Evolutionary conservation across 2,113 vertebrate genomes (phyloP).

Genomic region (Phalacrocorax brasilianus): DNA sequence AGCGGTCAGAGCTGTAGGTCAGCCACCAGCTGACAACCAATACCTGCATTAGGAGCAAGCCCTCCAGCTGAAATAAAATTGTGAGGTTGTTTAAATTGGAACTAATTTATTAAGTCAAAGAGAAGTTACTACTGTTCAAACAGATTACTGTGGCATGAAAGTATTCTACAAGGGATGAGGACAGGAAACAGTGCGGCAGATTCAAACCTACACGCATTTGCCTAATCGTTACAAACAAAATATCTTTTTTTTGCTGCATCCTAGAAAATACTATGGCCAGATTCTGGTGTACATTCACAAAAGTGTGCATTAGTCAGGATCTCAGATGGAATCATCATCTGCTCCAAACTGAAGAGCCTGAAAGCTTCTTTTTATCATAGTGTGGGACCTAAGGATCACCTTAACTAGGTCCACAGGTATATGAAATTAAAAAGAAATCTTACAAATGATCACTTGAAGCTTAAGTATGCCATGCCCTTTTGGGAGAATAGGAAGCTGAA

Average conservation of each 20-base stretch:
- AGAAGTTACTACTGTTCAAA: background rate
- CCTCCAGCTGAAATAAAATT: background rate
- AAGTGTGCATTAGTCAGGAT: background rate
- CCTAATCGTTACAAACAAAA: background rate
- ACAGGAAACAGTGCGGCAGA: background rate
- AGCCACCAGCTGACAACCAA: background rate
- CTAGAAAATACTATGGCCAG: background rate
- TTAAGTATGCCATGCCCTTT: background rate
- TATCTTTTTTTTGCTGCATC: background rate
- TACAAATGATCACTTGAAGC: background rate
- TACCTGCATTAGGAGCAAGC: background rate
- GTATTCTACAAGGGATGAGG: background rate
- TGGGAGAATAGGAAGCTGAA: background rate
- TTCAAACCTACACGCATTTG: background rate
- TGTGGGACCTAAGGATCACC: background rate
- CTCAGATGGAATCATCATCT: background rate
- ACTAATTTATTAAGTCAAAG: background rate
- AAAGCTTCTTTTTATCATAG: background rate
- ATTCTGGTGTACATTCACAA: background rate
- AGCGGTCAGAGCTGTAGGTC: rapidly evolving
- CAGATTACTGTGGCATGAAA: background rate
- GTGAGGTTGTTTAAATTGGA: background rate
- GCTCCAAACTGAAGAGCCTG: background rate
- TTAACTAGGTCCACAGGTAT: background rate
- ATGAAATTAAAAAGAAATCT: background rate